These are phyloP conservation scores for Saccostrea cuccullata DNA, from an alignment of 1,140 invertebrate genomes.

Conservation along the genomic window DNA sequence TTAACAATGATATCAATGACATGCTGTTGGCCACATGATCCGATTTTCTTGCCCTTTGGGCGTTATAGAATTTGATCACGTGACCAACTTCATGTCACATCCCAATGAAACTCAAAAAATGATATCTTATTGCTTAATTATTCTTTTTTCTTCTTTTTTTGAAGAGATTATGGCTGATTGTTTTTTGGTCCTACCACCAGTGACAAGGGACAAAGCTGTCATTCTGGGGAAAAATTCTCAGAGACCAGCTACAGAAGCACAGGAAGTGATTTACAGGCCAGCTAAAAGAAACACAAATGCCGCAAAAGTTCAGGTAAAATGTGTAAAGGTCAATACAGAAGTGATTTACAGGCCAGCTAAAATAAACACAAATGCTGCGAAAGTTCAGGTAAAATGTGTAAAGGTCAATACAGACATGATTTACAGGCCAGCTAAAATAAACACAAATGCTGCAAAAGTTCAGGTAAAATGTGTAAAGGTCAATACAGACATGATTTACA, in stretches of 20 bases:
- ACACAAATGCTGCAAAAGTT: conserved; percentile 74
- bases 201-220: conserved; percentile 81
- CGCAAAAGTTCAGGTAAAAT: conserved; percentile 64
- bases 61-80: too few species aligned
- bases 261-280: conserved; percentile 85
- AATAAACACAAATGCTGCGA: conserved; percentile 74
- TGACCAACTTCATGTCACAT: too few species aligned
- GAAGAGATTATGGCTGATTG: conserved; percentile 79
- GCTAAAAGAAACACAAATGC: conserved; percentile 76
- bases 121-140: too few species aligned
- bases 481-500: conserved; percentile 82
- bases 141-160: background rate
- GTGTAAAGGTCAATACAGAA: conserved; percentile 76
- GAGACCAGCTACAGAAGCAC: conserved; percentile 85
- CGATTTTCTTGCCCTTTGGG: too few species aligned
- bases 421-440: conserved; percentile 80
- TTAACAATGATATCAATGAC: too few species aligned
- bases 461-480: background rate
- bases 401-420: conserved; percentile 81
- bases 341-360: conserved; percentile 82
- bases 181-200: conserved; percentile 86
- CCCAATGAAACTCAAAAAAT: too few species aligned
- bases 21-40: too few species aligned
- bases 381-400: conserved; percentile 53
- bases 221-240: conserved; percentile 90